Evolutionary conservation across 2,113 vertebrate species (phyloP).

Genomic region (Chamaea fasciata): DNA sequence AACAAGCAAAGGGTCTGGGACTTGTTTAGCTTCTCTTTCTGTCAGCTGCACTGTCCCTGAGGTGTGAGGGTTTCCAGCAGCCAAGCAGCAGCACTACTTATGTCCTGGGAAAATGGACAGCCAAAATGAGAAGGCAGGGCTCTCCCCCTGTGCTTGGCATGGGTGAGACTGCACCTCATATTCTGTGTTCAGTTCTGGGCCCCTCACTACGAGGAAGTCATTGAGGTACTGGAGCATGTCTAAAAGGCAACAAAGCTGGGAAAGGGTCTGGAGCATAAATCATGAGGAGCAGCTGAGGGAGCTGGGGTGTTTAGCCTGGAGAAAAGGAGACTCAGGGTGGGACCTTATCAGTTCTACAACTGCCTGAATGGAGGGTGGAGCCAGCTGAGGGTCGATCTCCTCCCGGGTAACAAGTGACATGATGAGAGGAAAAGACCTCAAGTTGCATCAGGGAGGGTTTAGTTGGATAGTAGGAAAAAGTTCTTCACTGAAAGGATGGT

Average conservation of each 20-base stretch:
- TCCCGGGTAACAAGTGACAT: not conserved
- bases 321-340: not conserved
- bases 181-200: not conserved
- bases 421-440: no score
- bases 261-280: not conserved
- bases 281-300: rapidly evolving
- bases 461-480: not conserved
- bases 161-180: not conserved
- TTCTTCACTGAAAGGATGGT: not conserved
- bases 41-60: not conserved
- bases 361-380: not conserved
- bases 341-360: not conserved
- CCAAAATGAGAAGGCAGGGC: not conserved
- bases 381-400: rapidly evolving
- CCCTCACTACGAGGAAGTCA: not conserved
- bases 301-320: not conserved
- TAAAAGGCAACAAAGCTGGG: not conserved
- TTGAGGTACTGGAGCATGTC: rapidly evolving
- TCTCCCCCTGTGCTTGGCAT: not conserved
- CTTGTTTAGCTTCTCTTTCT: not conserved
- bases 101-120: not conserved
- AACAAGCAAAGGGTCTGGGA: not conserved
- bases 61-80: not conserved
- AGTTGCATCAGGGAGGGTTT: not conserved
- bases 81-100: rapidly evolving